These are phyloP conservation scores for Herminia tarsipennalis DNA, from an alignment of 2,888 invertebrate genomes.

Conservation along the genomic window DNA sequence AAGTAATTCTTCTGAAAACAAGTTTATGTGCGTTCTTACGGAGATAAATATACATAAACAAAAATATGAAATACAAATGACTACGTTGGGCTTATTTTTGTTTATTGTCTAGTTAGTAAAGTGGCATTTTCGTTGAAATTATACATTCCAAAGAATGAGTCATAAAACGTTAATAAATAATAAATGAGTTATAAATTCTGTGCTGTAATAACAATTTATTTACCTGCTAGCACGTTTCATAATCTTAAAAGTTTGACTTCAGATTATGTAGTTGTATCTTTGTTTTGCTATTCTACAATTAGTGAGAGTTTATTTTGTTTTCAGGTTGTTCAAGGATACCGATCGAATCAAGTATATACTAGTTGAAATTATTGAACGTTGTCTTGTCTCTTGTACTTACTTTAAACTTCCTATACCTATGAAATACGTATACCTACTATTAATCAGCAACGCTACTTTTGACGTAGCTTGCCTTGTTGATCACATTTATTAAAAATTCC, in stretches of 20 bases:
- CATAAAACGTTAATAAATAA: conserved; percentile 13
- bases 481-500: conserved; percentile 18
- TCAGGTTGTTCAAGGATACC: conserved; percentile 79
- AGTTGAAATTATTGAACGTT: conserved; percentile 47
- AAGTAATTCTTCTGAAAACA: too few relatives aligned
- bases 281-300: conserved; percentile 10
- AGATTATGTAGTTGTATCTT: background rate
- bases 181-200: too few relatives aligned
- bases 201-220: too few relatives aligned
- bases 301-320: conserved; percentile 58
- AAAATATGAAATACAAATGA: conserved; percentile 4
- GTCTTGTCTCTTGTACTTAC: conserved; percentile 38
- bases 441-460: conserved; percentile 55
- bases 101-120: background rate
- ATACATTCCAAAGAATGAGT: background rate
- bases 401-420: conserved; percentile 10
- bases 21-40: too few relatives aligned
- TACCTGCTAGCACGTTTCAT: background rate
- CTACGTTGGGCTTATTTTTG: background rate
- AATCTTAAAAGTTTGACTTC: background rate
- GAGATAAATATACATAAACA: conserved; percentile 4
- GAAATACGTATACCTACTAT: conserved; percentile 6
- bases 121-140: background rate
- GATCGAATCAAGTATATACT: conserved; percentile 78
- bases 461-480: conserved; percentile 49